Base-by-base conservation (phyloP, 2,888 invertebrate species). In the Quadroppia sp. region DNA sequence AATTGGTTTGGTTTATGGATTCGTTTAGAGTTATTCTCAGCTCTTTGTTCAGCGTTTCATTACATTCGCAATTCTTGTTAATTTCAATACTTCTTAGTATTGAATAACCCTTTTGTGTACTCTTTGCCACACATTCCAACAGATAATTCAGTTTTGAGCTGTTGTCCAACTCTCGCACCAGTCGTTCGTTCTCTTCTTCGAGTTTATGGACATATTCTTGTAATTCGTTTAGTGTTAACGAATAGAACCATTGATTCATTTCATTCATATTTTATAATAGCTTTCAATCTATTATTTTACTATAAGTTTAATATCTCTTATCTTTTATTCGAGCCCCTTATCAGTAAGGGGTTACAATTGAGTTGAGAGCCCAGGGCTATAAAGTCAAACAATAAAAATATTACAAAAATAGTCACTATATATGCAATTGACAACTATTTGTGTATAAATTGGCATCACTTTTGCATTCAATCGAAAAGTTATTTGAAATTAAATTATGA, bases 241-340 rank as follows among this genome's bases (percentile, higher is more conserved):
- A 67, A 40, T 36, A 67, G 15, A 67, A 67, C 67, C 42, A 40
- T 32, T 40, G 36, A 17, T 67, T 67, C 30, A 67, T 23, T 9
- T 67, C 67, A 67, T 67, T 67, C 67, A 67, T 67, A 2, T 25
- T 15, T 50, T n/a, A n/a, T n/a, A n/a, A n/a, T n/a, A n/a, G n/a
- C n/a, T n/a, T n/a, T n/a, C n/a, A n/a, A n/a, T 36, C 36, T 36
- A 36, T 36, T 36, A 36, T 36, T 36, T 36, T 36, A 7, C 36
- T 36, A 7, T 36, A 4, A 11, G 11, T 36, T 36, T 7, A 7
- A 36, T 36, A 36, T 36, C 11, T 36, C 4, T 36, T 36, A 36
- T 36, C 36, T 36, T 36, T 36, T 36, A 36, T 36, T 36, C 36
- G 11, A 36, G 4, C 11, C n/a, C n/a, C n/a, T n/a, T n/a, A n/a